Evolutionary conservation across 2,888 invertebrate genomes (phyloP), one percentile per base, ranked within the genome.

Genomic region (Carpatolechia fugitivella): DNA sequence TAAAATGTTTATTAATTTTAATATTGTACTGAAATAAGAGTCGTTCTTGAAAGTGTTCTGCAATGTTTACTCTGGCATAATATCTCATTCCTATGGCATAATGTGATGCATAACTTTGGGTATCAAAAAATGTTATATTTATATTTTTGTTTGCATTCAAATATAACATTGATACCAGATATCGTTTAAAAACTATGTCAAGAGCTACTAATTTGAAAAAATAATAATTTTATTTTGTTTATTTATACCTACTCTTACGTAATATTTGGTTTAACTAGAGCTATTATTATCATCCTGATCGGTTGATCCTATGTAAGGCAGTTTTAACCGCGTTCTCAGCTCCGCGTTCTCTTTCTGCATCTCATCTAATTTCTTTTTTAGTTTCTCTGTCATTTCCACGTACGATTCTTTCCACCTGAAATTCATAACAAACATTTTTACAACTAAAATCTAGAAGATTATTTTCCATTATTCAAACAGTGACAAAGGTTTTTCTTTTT

Each of bases 361-460:
- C 48, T 90, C 87, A 57, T 90, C 80, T 20, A 93, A 79, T 66
- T 91, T 90, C 18, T 78, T 84, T 74, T 94, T 93, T 54, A 95
- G 88, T 74, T 92, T 93, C 0, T 83, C 80, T 0, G 93, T 91
- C 65, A 95, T 89, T 48, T 92, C 91, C 54, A 93, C 81, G 29
- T 93, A 90, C n/a, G 93, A 92, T 31, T 87, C 85, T 68, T 92
- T 92, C 93, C 94, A 95, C 58, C 93, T 93, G 70, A 55, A 81
- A 78, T 53, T 18, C 13, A 24, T 4, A 30, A 29, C 8, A 20
- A 11, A 8, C 10, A 35, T 5, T 35, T 35, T 35, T n/a, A n/a
- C n/a, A 41, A 24, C 6, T 24, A 3, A 24, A 24, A 24, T 4
- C 6, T 4, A 24, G 6, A 24, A 41, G 2, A 38, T 20, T 20